A percentile compares a stretch with the other conserved stretches of the same genome.
phyloP scores from a whole-genome alignment of 2,113 vertebrate genomes.

The Naja naja region DNA sequence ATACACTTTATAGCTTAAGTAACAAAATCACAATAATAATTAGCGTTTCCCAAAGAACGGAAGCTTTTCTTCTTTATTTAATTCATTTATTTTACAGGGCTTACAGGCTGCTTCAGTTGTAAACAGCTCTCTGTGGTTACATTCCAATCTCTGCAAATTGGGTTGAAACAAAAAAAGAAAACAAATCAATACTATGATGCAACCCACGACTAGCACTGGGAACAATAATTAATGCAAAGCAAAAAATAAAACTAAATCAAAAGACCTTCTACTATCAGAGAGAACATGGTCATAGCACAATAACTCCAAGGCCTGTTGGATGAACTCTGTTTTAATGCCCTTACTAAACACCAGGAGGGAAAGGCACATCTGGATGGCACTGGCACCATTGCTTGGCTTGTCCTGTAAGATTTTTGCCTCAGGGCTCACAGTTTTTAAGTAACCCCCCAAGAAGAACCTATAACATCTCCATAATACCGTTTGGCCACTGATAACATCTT shows the following conservation, averaged over 20 bases:
- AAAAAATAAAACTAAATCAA: not conserved
- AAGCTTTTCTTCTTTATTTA: not conserved
- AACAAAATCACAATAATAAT: too few species aligned
- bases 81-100: not conserved
- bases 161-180: not conserved
- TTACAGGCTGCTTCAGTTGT: not conserved
- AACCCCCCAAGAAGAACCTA: not conserved
- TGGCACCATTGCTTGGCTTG: not conserved
- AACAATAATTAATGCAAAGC: not conserved
- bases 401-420: not conserved
- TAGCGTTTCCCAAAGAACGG: too few species aligned
- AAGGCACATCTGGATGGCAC: not conserved
- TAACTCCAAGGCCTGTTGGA: not conserved
- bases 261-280: not conserved
- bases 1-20: too few species aligned
- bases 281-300: not conserved
- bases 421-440: not conserved
- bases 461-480: not conserved
- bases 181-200: not conserved
- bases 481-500: not conserved
- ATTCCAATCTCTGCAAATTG: not conserved
- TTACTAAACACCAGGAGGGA: not conserved
- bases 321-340: not conserved
- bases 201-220: not conserved
- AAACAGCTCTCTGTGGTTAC: not conserved